A percentile compares a stretch with the other conserved stretches of the same genome.
These are phyloP conservation scores for Scolanthus callimorphus DNA, from an alignment of 92 coral and sea anemone genomes.

Conservation along the genomic window DNA sequence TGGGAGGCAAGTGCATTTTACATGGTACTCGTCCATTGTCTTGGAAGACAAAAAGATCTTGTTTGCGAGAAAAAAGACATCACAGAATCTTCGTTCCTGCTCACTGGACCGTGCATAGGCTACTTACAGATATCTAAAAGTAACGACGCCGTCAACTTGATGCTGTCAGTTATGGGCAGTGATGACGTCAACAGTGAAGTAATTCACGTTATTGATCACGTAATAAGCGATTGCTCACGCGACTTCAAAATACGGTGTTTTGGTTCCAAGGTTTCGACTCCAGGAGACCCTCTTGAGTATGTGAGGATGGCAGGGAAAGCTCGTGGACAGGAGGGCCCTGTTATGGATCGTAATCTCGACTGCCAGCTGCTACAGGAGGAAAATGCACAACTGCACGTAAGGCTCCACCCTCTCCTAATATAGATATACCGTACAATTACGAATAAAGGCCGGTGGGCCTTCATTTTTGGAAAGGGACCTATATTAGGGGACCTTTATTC, in stretches of 20 bases:
- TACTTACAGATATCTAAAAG: neutral
- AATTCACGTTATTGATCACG: neutral
- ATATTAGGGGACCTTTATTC: too few relatives aligned
- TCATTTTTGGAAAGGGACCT: too few relatives aligned
- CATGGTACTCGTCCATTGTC: neutral
- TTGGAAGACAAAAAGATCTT: neutral
- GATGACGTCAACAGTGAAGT: neutral
- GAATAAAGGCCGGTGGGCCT: too few relatives aligned
- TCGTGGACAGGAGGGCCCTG: too few relatives aligned
- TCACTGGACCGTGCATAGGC: neutral
- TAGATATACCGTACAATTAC: too few relatives aligned
- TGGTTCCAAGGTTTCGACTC: too few relatives aligned
- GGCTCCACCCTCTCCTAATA: too few relatives aligned
- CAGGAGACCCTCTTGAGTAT: too few relatives aligned
- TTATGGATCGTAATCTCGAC: too few relatives aligned
- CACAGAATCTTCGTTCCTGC: neutral
- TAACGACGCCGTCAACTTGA: neutral
- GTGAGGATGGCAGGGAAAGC: too few relatives aligned
- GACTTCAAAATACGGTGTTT: neutral
- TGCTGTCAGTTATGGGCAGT: neutral
- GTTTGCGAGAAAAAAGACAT: neutral
- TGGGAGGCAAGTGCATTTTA: neutral
- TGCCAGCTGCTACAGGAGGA: too few relatives aligned
- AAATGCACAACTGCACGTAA: too few relatives aligned
- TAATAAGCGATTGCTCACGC: neutral